A percentile compares a stretch with the other conserved stretches of the same genome.
phyloP scores from a whole-genome alignment of 2,797 vertebrate genomes.

The Poecilia velifera region DNA sequence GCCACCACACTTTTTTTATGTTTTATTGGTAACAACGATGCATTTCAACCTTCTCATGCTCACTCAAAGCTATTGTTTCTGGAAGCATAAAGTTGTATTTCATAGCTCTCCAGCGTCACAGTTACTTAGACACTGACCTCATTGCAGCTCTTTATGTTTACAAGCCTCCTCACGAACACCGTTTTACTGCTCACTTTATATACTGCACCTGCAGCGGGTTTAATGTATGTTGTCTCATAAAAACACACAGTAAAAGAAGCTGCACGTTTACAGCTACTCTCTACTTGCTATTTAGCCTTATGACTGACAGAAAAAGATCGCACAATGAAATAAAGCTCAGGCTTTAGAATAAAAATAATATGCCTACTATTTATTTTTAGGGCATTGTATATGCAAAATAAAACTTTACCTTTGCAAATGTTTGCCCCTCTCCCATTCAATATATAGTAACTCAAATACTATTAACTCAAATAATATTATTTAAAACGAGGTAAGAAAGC shows the following conservation, averaged over 20 bases:
- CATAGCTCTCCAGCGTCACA: conserved; percentile 66
- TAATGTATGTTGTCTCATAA: conserved; percentile 84
- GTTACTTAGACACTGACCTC: conserved; percentile 77
- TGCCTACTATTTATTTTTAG: conserved; percentile 8
- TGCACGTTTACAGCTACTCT: conserved; percentile 77
- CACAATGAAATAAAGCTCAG: conserved; percentile 55
- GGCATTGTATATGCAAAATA: background rate
- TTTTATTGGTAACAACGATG: conserved; percentile 7
- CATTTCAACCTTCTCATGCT: conserved; percentile 35
- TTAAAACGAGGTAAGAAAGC: background rate
- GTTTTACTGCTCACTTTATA: conserved; percentile 79
- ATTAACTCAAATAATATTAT: background rate
- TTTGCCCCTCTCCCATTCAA: background rate
- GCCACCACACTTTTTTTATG: conserved; percentile 8
- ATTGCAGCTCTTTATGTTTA: conserved; percentile 81
- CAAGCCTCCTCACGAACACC: conserved; percentile 78
- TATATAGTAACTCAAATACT: background rate
- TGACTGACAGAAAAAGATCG: conserved; percentile 52
- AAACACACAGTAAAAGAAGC: conserved; percentile 78
- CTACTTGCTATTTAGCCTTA: conserved; percentile 73
- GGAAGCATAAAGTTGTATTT: conserved; percentile 67
- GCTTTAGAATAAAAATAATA: conserved; percentile 32
- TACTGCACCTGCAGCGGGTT: conserved; percentile 78
- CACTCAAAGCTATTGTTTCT: conserved; percentile 43
- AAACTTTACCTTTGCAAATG: background rate